Base-by-base conservation (phyloP, 2,113 vertebrate species). In the Miniopterus natalensis region DNA sequence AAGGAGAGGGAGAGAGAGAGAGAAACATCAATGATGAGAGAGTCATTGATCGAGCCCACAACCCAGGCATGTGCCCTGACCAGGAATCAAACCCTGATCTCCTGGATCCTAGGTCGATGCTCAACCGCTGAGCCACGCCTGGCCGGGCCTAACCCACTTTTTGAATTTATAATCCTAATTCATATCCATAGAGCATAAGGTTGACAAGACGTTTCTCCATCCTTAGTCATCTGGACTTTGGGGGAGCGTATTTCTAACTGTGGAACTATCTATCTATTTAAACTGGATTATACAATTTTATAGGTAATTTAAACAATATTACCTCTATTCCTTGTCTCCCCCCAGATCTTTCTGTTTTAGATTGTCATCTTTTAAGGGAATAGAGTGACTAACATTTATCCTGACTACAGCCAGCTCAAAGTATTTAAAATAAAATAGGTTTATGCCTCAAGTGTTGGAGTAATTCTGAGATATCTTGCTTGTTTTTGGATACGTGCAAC, bases 381-480 rank as follows among this genome's bases (percentile, higher is more conserved):
- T 21, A 21, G 27, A 45, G 2, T 78, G 27, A 90, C 17, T 51
- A 25, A 68, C 27, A 27, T 40, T 65, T 17, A 80, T 59, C 45
- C 23, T 84, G 70, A 79, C 31, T n/a, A 75, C 8, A 47, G 42
- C 21, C 17, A 55, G 20, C 47, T 88, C 36, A 84, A 70, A 79
- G 57, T 77, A 40, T 61, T 17, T 63, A 9, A 92, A 95, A 78
- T 79, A 61, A 96, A 94, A 83, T 23, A 83, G 3, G 66, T 90
- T 93, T 74, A 75, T 9, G 57, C 40, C 29, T 88, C 45, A 40
- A 51, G 70, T 84, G 23, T 36, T 92, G 25, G 45, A 84, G 51
- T 92, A 57, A 61, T 85, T 85, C 45, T 65, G 63, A 95, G 21
- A 42, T 79, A 53, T 27, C 83, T 88, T 94, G 53, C 92, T 97